Evolutionary conservation across 1,140 invertebrate species (phyloP).

Genomic region (Drosophila mojavensis): DNA sequence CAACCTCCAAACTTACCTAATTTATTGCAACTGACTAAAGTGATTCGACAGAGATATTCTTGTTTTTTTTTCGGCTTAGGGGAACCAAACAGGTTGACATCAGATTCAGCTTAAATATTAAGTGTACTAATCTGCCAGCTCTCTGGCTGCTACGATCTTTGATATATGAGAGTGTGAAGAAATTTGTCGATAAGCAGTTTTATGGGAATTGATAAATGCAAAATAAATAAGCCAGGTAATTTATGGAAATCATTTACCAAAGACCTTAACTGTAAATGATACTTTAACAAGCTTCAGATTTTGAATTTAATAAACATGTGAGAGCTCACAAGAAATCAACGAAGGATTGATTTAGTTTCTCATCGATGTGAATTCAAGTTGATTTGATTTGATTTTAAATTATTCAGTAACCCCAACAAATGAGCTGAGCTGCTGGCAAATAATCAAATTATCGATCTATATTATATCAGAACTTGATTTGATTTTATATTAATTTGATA

Average conservation of each 20-base stretch:
- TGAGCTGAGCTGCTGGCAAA: too few relatives aligned
- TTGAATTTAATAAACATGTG: too few relatives aligned
- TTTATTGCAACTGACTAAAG: constrained; percentile 16
- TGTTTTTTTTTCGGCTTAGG: not conserved
- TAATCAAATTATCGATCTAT: too few relatives aligned
- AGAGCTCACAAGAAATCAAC: too few relatives aligned
- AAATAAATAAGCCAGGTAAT: not conserved
- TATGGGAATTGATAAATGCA: too few relatives aligned
- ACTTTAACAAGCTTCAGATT: not conserved
- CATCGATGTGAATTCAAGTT: too few relatives aligned
- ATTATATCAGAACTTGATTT: too few relatives aligned
- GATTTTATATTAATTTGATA: too few relatives aligned
- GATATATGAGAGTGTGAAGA: not conserved
- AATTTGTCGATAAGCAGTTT: too few relatives aligned
- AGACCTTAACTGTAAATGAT: not conserved
- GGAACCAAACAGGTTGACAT: not conserved
- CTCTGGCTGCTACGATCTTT: not conserved
- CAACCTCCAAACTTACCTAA: constrained; percentile 18
- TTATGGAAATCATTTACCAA: not conserved
- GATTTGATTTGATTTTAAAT: too few relatives aligned
- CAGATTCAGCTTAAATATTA: not conserved
- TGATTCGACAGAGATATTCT: constrained; percentile 12
- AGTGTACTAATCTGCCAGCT: not conserved
- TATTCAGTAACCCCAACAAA: too few relatives aligned
- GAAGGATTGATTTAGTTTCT: too few relatives aligned